Evolutionary conservation across 2,888 invertebrate genomes (phyloP).

Genomic region (Mallateleia sp.): DNA sequence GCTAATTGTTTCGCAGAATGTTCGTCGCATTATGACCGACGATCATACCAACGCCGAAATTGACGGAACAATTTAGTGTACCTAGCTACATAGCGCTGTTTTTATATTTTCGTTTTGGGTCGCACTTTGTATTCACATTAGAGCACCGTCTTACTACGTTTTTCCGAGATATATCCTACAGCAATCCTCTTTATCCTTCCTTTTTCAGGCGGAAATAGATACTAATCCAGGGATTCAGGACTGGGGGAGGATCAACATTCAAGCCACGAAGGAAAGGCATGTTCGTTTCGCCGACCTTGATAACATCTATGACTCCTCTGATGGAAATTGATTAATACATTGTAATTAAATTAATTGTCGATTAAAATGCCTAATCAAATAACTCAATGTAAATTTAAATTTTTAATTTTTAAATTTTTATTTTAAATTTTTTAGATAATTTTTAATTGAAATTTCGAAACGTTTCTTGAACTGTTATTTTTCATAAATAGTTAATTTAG

Average conservation of each 20-base stretch:
- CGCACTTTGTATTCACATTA: slow-evolving; percentile 49
- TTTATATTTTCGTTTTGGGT: slow-evolving; percentile 8
- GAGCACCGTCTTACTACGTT: slow-evolving; percentile 54
- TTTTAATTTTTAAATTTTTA: too few relatives aligned
- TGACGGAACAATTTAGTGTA: slow-evolving; percentile 31
- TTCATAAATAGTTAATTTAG: too few relatives aligned
- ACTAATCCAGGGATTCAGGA: slow-evolving; percentile 85
- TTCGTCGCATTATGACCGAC: slow-evolving; percentile 10
- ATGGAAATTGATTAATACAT: too few relatives aligned
- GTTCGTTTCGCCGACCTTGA: slow-evolving; percentile 83
- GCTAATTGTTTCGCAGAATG: slow-evolving; percentile 59
- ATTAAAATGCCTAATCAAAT: too few relatives aligned
- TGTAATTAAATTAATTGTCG: too few relatives aligned
- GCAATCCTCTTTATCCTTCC: slow-evolving; percentile 73
- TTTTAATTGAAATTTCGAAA: too few relatives aligned
- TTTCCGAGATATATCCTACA: slow-evolving; percentile 84
- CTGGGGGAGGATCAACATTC: slow-evolving; percentile 82
- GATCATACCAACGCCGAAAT: slow-evolving; percentile 32
- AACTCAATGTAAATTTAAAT: too few relatives aligned
- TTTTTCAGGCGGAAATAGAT: slow-evolving; percentile 82
- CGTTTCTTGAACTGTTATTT: too few relatives aligned
- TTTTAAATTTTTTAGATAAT: too few relatives aligned
- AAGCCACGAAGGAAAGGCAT: slow-evolving; percentile 72
- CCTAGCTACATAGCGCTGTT: background rate
- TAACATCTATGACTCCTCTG: too few relatives aligned